A percentile compares a stretch with the other conserved stretches of the same genome.
Conservation (phyloP, 2,888 invertebrate species). For the Eupithecia dodoneata region DNA sequence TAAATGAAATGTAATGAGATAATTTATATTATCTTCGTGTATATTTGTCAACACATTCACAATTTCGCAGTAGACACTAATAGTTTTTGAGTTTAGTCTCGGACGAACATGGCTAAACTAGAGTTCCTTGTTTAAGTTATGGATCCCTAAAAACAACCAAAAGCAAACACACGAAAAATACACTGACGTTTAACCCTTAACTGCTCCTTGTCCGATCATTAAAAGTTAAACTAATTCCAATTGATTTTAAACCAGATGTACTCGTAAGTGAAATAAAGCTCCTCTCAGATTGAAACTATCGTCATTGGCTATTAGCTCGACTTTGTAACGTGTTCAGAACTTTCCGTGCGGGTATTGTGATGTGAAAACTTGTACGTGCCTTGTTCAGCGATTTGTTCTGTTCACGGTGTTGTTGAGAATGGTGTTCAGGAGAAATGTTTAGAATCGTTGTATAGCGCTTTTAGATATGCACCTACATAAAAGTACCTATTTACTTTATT, state of each 20-base stretch:
- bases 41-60: too few relatives aligned
- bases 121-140: too few relatives aligned
- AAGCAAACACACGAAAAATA: not conserved
- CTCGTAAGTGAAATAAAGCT: conserved; percentile 1
- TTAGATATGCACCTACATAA: too few relatives aligned
- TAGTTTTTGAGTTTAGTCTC: too few relatives aligned
- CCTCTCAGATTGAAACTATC: conserved; percentile 15
- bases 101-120: too few relatives aligned
- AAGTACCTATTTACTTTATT: too few relatives aligned
- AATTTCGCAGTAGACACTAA: too few relatives aligned
- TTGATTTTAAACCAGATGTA: not conserved
- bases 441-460: not conserved
- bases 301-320: conserved; percentile 35
- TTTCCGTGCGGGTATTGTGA: conserved; percentile 6
- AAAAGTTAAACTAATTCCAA: not conserved
- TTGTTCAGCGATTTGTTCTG: not conserved
- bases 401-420: not conserved
- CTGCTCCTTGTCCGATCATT: not conserved
- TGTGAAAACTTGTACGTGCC: conserved; percentile 10
- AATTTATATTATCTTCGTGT: too few relatives aligned
- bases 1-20: too few relatives aligned
- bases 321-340: conserved; percentile 7
- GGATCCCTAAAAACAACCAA: too few relatives aligned
- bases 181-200: not conserved
- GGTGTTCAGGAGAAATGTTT: not conserved